Base-by-base conservation (phyloP, 2,797 vertebrate genomes). In the Poeciliopsis infans region DNA sequence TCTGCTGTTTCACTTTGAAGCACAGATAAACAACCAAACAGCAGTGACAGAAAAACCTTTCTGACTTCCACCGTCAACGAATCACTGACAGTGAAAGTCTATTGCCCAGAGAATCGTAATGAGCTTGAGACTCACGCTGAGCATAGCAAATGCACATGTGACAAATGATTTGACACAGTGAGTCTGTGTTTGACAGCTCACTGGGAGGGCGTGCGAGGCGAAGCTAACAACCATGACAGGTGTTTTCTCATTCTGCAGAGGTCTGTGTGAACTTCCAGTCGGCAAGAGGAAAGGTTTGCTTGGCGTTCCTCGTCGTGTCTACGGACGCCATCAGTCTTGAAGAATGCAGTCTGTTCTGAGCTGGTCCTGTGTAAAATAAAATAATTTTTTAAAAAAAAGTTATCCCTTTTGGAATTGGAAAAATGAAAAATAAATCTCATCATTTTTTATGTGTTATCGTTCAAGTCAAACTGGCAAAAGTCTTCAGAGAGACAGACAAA, bases 151-250 rank as follows among this genome's bases (percentile, higher is more conserved):
- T 69, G 15, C 41, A 70, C 25, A 28, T 70, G 43, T 16, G 25
- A 46, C 25, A 46, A 41, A 39, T 43, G 36, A 69, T 69, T 69
- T n/a, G 39, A 41, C 66, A 46, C 16, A 8, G 25, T 45, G 43
- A n/a, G 68, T 46, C 68, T 46, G 68, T 46, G 25, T 46, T 43
- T 70, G 68, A 46, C 68, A 70, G 43, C 25, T 70, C 68, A 45
- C 41, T 28, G 11, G 59, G 59, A 64, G 16, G 7, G 43, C 43
- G 68, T 3, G 68, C 5, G 1, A 46, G 43, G 68, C 43, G 13
- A 46, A 41, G 41, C 41, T 70, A 45, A 70, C 68, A 70, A 25
- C 41, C 68, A 70, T 46, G 68, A 70, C 41, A 70, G 41, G 33
- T 45, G 13, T 71, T 64, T 64, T 36, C 28, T 59, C 57, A 59